Evolutionary conservation across 2,888 invertebrate genomes (phyloP), one percentile per base, ranked within the genome.

Genomic region (Drosophila histrio): DNA sequence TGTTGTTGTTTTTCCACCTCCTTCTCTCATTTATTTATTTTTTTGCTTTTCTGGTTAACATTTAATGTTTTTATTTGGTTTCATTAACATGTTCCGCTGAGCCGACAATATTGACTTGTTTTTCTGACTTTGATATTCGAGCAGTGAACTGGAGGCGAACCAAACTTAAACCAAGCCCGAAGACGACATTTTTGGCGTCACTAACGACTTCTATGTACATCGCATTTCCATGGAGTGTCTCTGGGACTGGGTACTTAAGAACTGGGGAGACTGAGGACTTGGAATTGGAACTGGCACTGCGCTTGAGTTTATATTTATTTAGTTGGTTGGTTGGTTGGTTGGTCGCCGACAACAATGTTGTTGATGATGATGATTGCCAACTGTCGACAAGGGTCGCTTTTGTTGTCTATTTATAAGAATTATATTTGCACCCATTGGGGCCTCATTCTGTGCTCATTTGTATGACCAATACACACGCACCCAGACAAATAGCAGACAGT

Each of bases 391-490:
- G 83, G 86, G 86, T 66, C 86, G 54, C 77, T 77, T 74, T 86
- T 81, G 83, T 86, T 83, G 83, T 86, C 83, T 81, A 82, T 86
- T 81, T 77, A 83, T 79, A 77, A 79, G 77, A 79, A 86, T 86
- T 83, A 79, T 86, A 81, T 81, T 86, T 81, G 83, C 86, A 74
- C 80, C 72, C 85, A 64, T 69, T 67, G 70, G 61, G 72, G 65
- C 63, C 72, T 57, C 34, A 53, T 59, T 36, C 63, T 61, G 62
- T 44, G 79, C 61, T 79, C 77, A 82, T 79, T 79, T 83, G 77
- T 70, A 57, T 79, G 70, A 53, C 43, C 57, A 66, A 59, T 19
- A 56, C 73, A 60, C 56, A 60, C 49, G 24, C 38, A 34, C 36
- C 19, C 58, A 52, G 34, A n/a, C 43, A 43, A 34, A n/a, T 47